Evolutionary conservation across 2,888 invertebrate species (phyloP).

Genomic region (Lithophane socia): DNA sequence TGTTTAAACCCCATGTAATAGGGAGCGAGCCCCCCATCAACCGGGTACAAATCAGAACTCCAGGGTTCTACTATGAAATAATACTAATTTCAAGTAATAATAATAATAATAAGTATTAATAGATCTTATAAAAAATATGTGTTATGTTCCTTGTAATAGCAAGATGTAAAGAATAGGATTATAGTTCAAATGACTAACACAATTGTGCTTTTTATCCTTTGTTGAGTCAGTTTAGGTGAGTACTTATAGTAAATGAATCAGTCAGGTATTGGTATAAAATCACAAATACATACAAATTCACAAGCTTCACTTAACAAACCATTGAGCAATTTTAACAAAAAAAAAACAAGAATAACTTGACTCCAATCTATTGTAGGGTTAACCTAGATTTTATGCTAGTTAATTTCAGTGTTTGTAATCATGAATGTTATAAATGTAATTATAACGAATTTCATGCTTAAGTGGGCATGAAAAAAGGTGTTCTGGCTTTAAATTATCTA

Average conservation of each 20-base stretch:
- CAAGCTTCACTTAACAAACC: constrained; percentile 18
- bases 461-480: constrained; percentile 14
- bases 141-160: not conserved
- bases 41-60: not conserved
- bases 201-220: not conserved
- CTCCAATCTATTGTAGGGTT: constrained; percentile 39
- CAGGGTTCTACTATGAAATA: not conserved
- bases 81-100: not conserved
- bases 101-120: too few species aligned
- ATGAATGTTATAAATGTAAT: constrained; percentile 44
- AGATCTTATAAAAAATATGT: not conserved
- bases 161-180: not conserved
- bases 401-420: constrained; percentile 29
- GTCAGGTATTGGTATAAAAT: constrained; percentile 10
- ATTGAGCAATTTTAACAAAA: constrained; percentile 33
- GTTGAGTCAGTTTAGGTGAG: not conserved
- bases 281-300: constrained; percentile 27
- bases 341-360: constrained; percentile 26
- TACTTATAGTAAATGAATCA: constrained; percentile 21
- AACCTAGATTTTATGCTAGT: constrained; percentile 49
- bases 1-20: too few species aligned
- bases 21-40: not conserved
- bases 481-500: constrained; percentile 17
- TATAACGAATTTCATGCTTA: constrained; percentile 50
- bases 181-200: constrained; percentile 18